Percentiles rank a stretch among this genome's conserved stretches.
phyloP scores from a whole-genome alignment of 2,888 invertebrate species.

The Drosophila emarginata region DNA sequence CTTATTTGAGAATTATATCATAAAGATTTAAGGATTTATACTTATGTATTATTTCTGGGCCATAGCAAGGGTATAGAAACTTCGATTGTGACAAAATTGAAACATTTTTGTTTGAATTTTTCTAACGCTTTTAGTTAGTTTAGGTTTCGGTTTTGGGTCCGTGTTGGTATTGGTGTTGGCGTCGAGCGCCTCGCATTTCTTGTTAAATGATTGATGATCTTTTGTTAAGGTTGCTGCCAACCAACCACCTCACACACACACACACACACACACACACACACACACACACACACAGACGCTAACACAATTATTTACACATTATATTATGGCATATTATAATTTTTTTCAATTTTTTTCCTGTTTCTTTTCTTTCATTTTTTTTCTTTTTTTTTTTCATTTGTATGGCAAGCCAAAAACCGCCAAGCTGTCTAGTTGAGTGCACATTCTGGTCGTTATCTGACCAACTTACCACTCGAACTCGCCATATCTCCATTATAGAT shows the following conservation, averaged over 20 bases:
- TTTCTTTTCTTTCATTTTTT: neutral
- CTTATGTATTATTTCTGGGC: no score
- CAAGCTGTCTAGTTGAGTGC: conserved; percentile 59
- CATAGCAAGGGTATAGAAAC: neutral
- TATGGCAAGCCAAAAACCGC: conserved; percentile 35
- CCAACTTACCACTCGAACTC: conserved; percentile 48
- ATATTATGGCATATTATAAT: conserved; percentile 60
- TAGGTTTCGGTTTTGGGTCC: conserved; percentile 6
- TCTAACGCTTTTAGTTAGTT: conserved; percentile 24
- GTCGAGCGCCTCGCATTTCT: conserved; percentile 60
- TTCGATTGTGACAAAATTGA: neutral
- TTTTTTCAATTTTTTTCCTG: conserved; percentile 2
- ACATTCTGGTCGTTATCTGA: conserved; percentile 25
- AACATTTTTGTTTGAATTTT: conserved; percentile 27
- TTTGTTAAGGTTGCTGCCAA: conserved; percentile 52
- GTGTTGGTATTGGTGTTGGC: conserved; percentile 52
- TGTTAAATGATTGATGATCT: conserved; percentile 71
- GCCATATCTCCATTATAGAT: conserved; percentile 23
- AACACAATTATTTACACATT: conserved; percentile 57
- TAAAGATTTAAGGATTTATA: no score
- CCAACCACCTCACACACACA: conserved; percentile 20
- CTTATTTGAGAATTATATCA: no score
- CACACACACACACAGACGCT: conserved; percentile 23
- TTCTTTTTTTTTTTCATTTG: neutral
- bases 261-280: conserved; percentile 19